phyloP scores from a whole-genome alignment of 2,113 vertebrate genomes.

The Eulemur rufifrons region DNA sequence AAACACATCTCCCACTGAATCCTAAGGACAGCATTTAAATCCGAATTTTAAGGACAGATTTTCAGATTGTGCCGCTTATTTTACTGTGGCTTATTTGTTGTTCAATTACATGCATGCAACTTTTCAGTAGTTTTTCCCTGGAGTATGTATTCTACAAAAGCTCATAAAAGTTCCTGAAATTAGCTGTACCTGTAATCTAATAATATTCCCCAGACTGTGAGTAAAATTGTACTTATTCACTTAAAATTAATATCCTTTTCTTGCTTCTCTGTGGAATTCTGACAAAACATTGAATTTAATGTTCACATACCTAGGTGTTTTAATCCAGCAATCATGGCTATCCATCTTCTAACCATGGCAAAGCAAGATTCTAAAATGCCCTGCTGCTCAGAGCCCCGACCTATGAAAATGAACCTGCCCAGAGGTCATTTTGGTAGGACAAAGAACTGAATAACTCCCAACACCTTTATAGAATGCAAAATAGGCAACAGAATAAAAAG shows the following conservation, averaged over 20 bases:
- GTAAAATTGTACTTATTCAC: slow-evolving; percentile 75
- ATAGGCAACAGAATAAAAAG: not conserved
- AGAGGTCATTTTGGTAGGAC: slow-evolving; percentile 9
- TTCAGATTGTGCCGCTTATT: not conserved
- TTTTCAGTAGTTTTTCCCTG: slow-evolving; percentile 35
- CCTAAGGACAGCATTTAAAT: not conserved
- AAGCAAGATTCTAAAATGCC: slow-evolving; percentile 41
- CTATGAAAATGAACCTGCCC: not conserved
- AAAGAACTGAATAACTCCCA: not conserved
- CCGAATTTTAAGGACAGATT: not conserved
- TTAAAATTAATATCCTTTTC: slow-evolving; percentile 79
- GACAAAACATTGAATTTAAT: slow-evolving; percentile 76
- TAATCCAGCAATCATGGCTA: slow-evolving; percentile 62
- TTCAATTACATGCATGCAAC: slow-evolving; percentile 31
- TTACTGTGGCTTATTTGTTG: slow-evolving; percentile 41
- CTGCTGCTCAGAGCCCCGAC: slow-evolving; percentile 36
- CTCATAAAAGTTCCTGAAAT: slow-evolving; percentile 71
- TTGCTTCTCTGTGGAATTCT: slow-evolving; percentile 74
- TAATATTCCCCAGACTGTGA: slow-evolving; percentile 63
- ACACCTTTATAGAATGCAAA: slow-evolving; percentile 48
- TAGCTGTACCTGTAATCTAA: slow-evolving; percentile 65
- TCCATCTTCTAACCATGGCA: slow-evolving; percentile 53
- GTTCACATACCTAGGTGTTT: slow-evolving; percentile 56
- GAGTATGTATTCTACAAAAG: slow-evolving; percentile 52
- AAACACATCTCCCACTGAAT: not conserved